phyloP scores from a whole-genome alignment of 2,797 vertebrate genomes.

The Tolypeutes matacus region DNA sequence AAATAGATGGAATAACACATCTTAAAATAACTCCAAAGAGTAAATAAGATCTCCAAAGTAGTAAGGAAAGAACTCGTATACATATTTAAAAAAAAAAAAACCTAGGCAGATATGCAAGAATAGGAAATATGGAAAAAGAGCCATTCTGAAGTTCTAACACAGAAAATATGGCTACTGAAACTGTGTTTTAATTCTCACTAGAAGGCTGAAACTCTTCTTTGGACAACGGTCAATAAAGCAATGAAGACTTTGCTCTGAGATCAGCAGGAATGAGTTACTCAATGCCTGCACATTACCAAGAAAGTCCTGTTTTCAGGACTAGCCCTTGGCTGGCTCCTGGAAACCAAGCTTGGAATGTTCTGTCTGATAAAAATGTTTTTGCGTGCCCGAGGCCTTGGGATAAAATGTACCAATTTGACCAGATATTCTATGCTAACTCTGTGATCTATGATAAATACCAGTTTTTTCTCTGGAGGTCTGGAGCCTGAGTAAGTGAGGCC shows the following conservation, averaged over 20 bases:
- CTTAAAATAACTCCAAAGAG: background rate
- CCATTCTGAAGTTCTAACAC: background rate
- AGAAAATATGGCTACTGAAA: background rate
- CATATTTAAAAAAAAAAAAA: conserved; percentile 6
- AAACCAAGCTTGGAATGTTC: no score
- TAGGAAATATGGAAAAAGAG: background rate
- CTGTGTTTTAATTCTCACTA: background rate
- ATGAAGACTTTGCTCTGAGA: background rate
- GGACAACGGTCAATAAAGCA: background rate
- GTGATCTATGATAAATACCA: no score
- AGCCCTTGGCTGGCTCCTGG: no score
- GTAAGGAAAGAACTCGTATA: background rate
- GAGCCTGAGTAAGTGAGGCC: no score
- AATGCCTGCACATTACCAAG: background rate
- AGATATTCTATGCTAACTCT: no score
- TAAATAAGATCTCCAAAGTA: background rate
- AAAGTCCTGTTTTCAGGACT: no score
- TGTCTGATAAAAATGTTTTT: no score
- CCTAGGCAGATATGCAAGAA: background rate
- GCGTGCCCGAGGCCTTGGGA: no score
- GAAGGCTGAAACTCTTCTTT: background rate
- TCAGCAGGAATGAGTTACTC: no score
- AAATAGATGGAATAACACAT: background rate
- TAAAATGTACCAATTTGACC: no score
- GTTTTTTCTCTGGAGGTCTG: no score